These are phyloP conservation scores for Nysson spinosus DNA, from an alignment of 2,888 invertebrate species.

Conservation along the genomic window DNA sequence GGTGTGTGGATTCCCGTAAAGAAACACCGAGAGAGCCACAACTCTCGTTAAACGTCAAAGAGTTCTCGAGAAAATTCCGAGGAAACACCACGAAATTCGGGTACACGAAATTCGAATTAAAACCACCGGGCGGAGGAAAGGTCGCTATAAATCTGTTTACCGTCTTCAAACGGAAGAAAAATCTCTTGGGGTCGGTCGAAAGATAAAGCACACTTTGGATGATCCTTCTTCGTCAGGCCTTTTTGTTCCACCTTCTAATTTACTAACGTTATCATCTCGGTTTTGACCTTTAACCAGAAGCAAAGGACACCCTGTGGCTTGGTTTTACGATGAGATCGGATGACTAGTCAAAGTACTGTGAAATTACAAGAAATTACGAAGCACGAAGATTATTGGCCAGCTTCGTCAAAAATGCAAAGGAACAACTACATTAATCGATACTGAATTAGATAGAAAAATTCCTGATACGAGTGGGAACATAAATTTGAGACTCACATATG, in stretches of 20 bases:
- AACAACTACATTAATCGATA: too few species aligned
- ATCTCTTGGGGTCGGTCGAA: constrained; percentile 19
- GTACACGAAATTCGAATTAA: constrained; percentile 50
- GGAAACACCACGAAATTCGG: constrained; percentile 27
- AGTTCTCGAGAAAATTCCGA: background rate
- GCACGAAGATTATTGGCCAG: constrained; percentile 34
- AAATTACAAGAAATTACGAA: constrained; percentile 34
- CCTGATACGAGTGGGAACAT: too few species aligned
- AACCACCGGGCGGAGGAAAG: constrained; percentile 28
- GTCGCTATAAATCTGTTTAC: constrained; percentile 43
- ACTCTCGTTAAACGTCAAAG: too few species aligned
- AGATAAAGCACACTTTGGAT: background rate
- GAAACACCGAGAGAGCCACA: too few species aligned
- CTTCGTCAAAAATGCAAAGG: too few species aligned
- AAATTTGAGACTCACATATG: too few species aligned
- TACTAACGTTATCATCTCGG: constrained; percentile 43
- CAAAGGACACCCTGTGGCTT: constrained; percentile 30
- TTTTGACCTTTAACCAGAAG: constrained; percentile 27
- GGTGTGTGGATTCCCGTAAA: too few species aligned
- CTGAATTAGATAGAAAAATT: constrained; percentile 14
- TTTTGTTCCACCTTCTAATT: constrained; percentile 32
- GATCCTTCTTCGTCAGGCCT: constrained; percentile 21
- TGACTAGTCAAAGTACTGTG: constrained; percentile 48
- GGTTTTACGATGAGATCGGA: constrained; percentile 34
- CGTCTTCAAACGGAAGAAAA: constrained; percentile 43